Base-by-base conservation (phyloP, 2,113 vertebrate species). In the Centrocercus urophasianus region DNA sequence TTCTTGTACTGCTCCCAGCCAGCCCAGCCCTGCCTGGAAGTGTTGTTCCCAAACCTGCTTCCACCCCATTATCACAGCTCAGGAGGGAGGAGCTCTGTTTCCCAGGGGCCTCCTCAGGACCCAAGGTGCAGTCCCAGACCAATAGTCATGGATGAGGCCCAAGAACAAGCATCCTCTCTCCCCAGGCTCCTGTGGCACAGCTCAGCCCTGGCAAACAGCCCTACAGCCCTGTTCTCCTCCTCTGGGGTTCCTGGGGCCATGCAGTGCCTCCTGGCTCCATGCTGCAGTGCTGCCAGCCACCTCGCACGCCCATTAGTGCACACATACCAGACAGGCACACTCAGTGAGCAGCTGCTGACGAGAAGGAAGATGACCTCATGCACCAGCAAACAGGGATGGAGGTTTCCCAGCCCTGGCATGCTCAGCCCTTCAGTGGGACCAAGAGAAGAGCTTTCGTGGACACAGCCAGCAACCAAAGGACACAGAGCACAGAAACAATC, bases 291-390 rank as follows among this genome's bases (percentile, higher is more conserved):
- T 13, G 66, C 7, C 66, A 20, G 40, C 27, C 20, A 27, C 69
- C 47, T 54, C 13, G 47, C 91, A 87, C 91, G 11, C 80, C 89
- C 91, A 5, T 28, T 4, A 5, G 13, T 87, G 30, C 40, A 72
- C 28, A 0, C 94, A 91, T 95, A 73, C 93, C 95, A 88, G 82
- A 83, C 24, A 0, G 24, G 71, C 84, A 82, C 75, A 52, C 91
- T 89, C 89, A 80, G 83, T 24, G 5, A 2, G 45, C 70, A 38
- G 88, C 24, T 13, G 17, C 88, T 91, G 86, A 85, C 90, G 63
- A 34, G 36, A 32, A 42, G 1, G 56, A 57, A 32, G 75, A 24
- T 91, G 93, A 96, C 91, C 64, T 95, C 94, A 87, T 70, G 50
- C 1, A 0, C 81, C 83, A 61, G 71, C 73, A 91, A 93, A 93